A percentile compares a stretch with the other conserved stretches of the same genome.
phyloP scores from a whole-genome alignment of 2,797 vertebrate species.

The Anas georgica region DNA sequence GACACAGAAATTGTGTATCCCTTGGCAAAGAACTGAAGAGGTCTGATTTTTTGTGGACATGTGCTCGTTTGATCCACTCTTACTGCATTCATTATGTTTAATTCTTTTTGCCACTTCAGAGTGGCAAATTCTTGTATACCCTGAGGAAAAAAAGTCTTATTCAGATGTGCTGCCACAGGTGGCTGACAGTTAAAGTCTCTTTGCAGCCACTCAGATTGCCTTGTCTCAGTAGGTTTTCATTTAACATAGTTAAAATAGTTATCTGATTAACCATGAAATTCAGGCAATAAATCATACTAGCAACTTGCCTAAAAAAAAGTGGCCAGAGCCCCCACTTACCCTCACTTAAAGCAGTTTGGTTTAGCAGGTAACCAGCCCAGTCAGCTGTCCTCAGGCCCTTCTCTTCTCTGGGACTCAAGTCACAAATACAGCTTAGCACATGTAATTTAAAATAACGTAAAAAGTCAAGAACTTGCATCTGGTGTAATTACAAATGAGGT shows the following conservation, averaged over 20 bases:
- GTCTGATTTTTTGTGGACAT: neutral
- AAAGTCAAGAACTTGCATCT: neutral
- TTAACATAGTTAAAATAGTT: neutral
- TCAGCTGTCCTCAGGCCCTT: neutral
- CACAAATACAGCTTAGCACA: no score
- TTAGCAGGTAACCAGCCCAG: neutral
- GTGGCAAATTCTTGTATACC: neutral
- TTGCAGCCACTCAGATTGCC: slow-evolving; percentile 20
- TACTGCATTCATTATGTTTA: neutral
- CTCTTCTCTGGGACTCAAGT: neutral
- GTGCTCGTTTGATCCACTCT: neutral
- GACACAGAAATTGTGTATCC: neutral
- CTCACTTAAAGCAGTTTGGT: neutral
- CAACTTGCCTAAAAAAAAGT: neutral
- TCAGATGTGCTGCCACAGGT: neutral
- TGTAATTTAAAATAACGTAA: neutral
- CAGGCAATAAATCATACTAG: neutral
- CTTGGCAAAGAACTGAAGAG: neutral
- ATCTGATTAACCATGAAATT: neutral
- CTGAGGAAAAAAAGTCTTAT: neutral
- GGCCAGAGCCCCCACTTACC: neutral
- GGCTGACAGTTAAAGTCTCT: neutral
- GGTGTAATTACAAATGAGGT: neutral
- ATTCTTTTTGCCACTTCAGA: neutral
- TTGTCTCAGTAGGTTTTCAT: neutral